A percentile compares a stretch with the other conserved stretches of the same genome.
phyloP scores from a whole-genome alignment of 2,888 invertebrate species.

The Cordilura impudica region DNA sequence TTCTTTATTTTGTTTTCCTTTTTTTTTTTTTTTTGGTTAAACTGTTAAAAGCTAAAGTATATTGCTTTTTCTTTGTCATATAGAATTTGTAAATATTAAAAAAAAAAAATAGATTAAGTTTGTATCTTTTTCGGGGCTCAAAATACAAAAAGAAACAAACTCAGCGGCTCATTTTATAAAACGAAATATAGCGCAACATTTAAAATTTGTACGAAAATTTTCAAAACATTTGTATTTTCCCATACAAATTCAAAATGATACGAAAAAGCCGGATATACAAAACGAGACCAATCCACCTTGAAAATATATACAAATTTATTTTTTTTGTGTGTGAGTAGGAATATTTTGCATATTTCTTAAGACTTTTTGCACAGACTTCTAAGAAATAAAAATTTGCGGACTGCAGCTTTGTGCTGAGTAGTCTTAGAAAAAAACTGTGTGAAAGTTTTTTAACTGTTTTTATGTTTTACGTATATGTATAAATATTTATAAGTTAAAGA shows the following conservation, averaged over 20 bases:
- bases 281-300: too few relatives aligned
- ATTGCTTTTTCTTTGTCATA: not conserved
- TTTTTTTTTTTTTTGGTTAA: not conserved
- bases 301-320: too few relatives aligned
- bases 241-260: too few relatives aligned
- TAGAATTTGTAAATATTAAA: not conserved
- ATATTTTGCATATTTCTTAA: too few relatives aligned
- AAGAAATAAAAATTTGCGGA: too few relatives aligned
- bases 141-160: slow-evolving; percentile 41
- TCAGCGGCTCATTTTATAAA: slow-evolving; percentile 29
- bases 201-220: too few relatives aligned
- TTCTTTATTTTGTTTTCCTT: not conserved
- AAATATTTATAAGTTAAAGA: not conserved
- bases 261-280: too few relatives aligned
- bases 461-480: not conserved
- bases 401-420: too few relatives aligned
- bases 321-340: not conserved
- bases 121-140: slow-evolving; percentile 53
- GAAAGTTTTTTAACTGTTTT: not conserved
- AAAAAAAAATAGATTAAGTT: slow-evolving; percentile 5
- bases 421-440: too few relatives aligned
- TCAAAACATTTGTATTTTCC: too few relatives aligned
- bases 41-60: slow-evolving; percentile 48
- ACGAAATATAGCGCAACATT: too few relatives aligned
- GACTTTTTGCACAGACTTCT: too few relatives aligned